Evolutionary conservation across 2,113 vertebrate species (phyloP), one percentile per base, ranked within the genome.

Genomic region (Colius striatus): DNA sequence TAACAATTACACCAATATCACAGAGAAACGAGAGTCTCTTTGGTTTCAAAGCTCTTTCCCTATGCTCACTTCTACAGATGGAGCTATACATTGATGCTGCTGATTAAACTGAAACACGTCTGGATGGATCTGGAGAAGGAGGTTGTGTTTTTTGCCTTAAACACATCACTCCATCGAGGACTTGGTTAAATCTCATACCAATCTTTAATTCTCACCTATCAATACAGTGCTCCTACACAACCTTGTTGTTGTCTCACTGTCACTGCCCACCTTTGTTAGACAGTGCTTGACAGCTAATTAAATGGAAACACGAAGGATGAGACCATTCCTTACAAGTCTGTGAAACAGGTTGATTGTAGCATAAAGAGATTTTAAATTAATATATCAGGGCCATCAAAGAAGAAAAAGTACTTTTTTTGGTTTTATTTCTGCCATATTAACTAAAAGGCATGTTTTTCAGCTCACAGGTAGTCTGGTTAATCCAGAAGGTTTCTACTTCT

Each of bases 401-500:
- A 66, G 5, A 1, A 54, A 76, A 38, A 57, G 43, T 21, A 9
- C 4, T 4, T 38, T 26, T 57, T 70, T 66, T 41, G 34, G 13
- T 5, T 82, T 71, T 75, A 60, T 20, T 87, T 92, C 75, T 85
- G 38, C 20, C 21, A 47, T 30, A 36, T n/a, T 54, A 87, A 71
- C 50, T 79, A 36, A 58, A 92, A 84, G 65, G 30, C 5, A 36
- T 58, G 45, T 73, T 85, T 84, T 32, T 92, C 55, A 88, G 47
- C 80, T 92, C 70, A 79, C 71, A 89, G 32, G 73, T 62, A 57
- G 66, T 51, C 78, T 85, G 72, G 66, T 61, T 89, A 88, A 90
- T 62, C 58, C 78, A 95, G 89, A 95, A 84, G 57, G 50, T 92
- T 92, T 95, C 63, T 34, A 19, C 30, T 91, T 66, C 78, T 85